Percentiles rank a stretch among this genome's conserved stretches.
Evolutionary conservation across 2,113 vertebrate species (phyloP).

Genomic region (Hippocampus guttulatus): DNA sequence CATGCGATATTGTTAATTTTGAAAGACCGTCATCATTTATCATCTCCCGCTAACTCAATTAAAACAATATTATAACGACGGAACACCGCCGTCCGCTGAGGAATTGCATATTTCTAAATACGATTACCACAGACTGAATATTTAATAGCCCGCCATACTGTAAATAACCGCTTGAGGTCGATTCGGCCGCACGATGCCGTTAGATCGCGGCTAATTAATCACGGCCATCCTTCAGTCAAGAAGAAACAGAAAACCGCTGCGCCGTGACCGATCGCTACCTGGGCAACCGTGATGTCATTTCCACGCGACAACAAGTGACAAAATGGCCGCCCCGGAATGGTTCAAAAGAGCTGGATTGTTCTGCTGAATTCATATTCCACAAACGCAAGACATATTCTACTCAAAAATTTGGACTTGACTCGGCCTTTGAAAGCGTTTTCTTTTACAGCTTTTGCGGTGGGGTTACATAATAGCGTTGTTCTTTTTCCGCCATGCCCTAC

Average conservation of each 20-base stretch:
- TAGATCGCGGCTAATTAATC: neutral
- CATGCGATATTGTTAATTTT: too few relatives aligned
- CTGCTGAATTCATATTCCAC: too few relatives aligned
- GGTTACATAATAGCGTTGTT: neutral
- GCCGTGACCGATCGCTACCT: too few relatives aligned
- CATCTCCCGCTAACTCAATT: constrained; percentile 1
- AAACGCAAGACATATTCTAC: too few relatives aligned
- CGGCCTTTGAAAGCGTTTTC: too few relatives aligned
- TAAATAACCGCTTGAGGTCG: constrained; percentile 1
- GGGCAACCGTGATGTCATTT: too few relatives aligned
- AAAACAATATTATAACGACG: constrained; percentile 1
- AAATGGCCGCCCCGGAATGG: too few relatives aligned
- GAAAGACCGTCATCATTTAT: neutral
- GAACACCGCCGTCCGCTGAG: neutral
- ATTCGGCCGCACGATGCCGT: neutral
- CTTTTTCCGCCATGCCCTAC: neutral
- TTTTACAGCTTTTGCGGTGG: too few relatives aligned
- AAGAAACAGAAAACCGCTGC: too few relatives aligned
- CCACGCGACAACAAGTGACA: too few relatives aligned
- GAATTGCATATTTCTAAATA: constrained; percentile 1
- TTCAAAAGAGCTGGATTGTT: too few relatives aligned
- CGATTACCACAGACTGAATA: neutral
- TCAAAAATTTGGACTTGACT: too few relatives aligned
- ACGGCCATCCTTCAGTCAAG: neutral
- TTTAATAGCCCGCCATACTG: neutral